phyloP scores from a whole-genome alignment of 2,113 vertebrate genomes.

The Cyanoramphus novaezelandiae region DNA sequence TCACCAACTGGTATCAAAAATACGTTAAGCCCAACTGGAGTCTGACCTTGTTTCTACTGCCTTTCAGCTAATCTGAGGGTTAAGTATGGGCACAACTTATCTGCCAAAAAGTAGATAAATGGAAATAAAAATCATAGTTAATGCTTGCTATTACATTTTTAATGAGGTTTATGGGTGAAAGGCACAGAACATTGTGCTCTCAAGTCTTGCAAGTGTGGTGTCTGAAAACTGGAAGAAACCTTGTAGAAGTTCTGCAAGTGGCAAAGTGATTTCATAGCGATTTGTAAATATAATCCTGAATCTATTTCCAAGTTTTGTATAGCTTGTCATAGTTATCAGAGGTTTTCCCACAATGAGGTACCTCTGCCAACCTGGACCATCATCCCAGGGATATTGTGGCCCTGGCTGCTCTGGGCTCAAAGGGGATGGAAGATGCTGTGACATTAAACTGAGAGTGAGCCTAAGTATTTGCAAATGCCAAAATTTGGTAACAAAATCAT shows the following conservation, averaged over 20 bases:
- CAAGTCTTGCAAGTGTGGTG: fast-evolving
- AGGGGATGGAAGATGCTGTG: background rate
- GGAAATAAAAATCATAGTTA: background rate
- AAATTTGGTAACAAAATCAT: background rate
- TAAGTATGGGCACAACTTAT: background rate
- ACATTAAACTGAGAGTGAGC: background rate
- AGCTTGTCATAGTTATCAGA: background rate
- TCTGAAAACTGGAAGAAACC: background rate
- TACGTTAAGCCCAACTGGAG: background rate
- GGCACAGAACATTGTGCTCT: background rate
- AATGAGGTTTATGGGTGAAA: background rate
- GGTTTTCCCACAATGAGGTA: background rate
- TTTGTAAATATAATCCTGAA: no score
- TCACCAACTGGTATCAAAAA: background rate
- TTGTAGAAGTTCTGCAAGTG: background rate
- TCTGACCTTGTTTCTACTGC: background rate
- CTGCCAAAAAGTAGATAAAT: background rate
- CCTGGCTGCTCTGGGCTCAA: fast-evolving
- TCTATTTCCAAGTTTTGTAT: background rate
- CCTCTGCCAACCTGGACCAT: background rate
- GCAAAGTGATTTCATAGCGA: background rate
- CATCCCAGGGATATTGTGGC: background rate
- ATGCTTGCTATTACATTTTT: background rate
- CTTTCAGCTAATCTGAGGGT: background rate
- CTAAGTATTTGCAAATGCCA: background rate